These are phyloP conservation scores for Oxystoma pomonae DNA, from an alignment of 2,888 invertebrate species.

Conservation along the genomic window DNA sequence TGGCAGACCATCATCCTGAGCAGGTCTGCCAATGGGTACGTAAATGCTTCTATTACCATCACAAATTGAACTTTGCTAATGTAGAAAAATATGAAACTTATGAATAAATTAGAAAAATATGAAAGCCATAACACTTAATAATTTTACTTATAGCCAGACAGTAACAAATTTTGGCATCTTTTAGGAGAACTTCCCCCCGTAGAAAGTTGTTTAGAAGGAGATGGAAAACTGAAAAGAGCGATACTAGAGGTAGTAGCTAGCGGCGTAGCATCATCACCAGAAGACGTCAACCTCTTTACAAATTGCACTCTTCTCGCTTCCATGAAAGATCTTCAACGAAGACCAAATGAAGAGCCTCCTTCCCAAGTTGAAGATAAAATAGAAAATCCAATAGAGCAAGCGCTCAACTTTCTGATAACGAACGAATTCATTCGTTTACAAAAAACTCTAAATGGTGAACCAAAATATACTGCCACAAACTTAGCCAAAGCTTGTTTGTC, in stretches of 20 bases:
- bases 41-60: no score
- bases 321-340: neutral
- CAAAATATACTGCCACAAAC: slow-evolving; percentile 70
- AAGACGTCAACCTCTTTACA: slow-evolving; percentile 72
- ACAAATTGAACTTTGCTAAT: no score
- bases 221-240: slow-evolving; percentile 69
- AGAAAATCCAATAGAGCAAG: slow-evolving; percentile 51
- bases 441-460: slow-evolving; percentile 47
- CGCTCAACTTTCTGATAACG: slow-evolving; percentile 66
- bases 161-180: no score
- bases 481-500: slow-evolving; percentile 90
- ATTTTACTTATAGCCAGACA: no score
- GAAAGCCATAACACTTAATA: no score
- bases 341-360: slow-evolving; percentile 47
- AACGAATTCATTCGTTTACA: slow-evolving; percentile 79
- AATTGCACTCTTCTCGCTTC: slow-evolving; percentile 69
- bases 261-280: slow-evolving; percentile 68
- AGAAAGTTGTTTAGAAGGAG: slow-evolving; percentile 73
- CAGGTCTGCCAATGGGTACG: no score
- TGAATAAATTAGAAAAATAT: no score
- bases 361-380: slow-evolving; percentile 31
- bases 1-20: no score
- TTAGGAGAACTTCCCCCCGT: slow-evolving; percentile 59
- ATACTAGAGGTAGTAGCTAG: slow-evolving; percentile 82
- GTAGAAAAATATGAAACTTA: no score